Base-by-base conservation (phyloP, 2,888 invertebrate species). In the Thecophora atra region DNA sequence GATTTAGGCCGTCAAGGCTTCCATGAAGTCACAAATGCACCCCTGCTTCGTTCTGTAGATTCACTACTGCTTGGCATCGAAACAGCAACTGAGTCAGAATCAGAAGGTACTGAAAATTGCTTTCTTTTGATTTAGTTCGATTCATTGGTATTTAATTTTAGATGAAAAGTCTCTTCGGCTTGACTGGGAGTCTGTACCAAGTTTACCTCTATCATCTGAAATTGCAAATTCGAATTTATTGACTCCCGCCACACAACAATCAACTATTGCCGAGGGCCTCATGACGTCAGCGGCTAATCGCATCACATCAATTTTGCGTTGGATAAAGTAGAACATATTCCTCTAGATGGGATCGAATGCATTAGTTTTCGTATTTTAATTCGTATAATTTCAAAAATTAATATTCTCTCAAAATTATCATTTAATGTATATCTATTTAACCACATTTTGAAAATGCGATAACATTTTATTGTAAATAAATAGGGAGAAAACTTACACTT, bases 281-380 rank as follows among this genome's bases (percentile, higher is more conserved):
- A 91, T 94, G 79, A 92, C 93, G 72, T 94, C 94, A 79, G 94
- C 94, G 30, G 94, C 94, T 69, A 93, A 94, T 72, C 92, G 94
- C 76, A 89, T 96, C 77, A 93, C 92, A 60, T 95, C 94, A 72
- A 89, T 95, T 81, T 93, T 94, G 91, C 90, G 93, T 70, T 84
- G 85, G 86, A 84, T 82, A 28, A 85, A 84, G 77, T 84, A 77
- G 77, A 76, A 54, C 70, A 17, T 13, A 8, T 2, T 13, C 1
- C 62, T 15, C 11, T n/a, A 15, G 8, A 28, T 13, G 19, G 21
- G 6, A 8, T 37, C 37, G 11, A 37, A 37, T 37, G n/a, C 37
- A 37, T 2, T 8, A 37, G 37, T 11, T 11, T 8, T 37, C 37
- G 37, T 37, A 37, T 37, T 37, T 37, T n/a, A n/a, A n/a, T n/a